phyloP scores from a whole-genome alignment of 2,113 vertebrate genomes.

The Rhea pennata region DNA sequence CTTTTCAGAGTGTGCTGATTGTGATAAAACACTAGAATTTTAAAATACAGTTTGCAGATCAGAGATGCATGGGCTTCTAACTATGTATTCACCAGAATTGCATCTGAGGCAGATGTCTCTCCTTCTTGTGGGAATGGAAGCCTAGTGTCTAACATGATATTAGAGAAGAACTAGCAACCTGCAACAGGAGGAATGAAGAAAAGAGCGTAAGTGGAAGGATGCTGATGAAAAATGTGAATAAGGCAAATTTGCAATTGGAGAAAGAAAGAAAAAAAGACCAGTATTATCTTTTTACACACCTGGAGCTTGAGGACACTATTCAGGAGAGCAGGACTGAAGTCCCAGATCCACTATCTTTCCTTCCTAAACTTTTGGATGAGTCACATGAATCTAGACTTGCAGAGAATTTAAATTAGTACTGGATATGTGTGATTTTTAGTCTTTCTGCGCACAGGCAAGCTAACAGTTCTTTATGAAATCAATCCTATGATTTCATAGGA shows the following conservation, averaged over 20 bases:
- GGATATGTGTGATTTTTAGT: rapidly evolving
- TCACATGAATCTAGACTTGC: background rate
- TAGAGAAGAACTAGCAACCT: background rate
- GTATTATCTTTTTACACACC: background rate
- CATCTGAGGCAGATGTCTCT: background rate
- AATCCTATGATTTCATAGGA: background rate
- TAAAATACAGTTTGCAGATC: background rate
- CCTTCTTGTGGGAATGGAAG: background rate
- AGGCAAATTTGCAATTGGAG: background rate
- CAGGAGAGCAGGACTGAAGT: background rate
- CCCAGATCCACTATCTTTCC: background rate
- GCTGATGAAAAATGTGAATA: background rate
- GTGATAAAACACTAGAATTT: background rate
- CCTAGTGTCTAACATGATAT: background rate
- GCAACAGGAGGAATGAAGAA: background rate
- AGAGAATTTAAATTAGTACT: background rate
- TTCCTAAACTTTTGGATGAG: background rate
- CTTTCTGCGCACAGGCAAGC: background rate
- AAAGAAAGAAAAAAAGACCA: background rate
- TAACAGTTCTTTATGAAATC: background rate
- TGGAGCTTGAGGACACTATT: background rate
- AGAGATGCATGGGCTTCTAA: background rate
- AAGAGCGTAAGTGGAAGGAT: background rate
- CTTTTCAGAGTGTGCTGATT: background rate
- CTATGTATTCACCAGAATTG: background rate